Conservation (phyloP, 2,888 invertebrate genomes). For the Microplitis deprimator region DNA sequence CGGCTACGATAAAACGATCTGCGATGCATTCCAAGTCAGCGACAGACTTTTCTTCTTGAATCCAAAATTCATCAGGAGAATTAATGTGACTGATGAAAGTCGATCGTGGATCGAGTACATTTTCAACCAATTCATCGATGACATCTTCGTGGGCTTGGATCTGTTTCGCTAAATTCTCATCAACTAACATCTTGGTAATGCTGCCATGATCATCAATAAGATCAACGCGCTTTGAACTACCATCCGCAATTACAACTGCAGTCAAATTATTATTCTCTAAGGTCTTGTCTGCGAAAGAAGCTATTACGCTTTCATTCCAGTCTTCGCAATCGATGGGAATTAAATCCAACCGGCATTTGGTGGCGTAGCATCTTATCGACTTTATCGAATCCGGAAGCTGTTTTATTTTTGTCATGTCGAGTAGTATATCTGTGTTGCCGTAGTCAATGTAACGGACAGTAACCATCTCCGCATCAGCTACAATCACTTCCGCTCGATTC, state of each 20-base stretch:
- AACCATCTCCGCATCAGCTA: constrained; percentile 82
- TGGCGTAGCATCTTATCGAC: constrained; percentile 74
- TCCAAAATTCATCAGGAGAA: constrained; percentile 81
- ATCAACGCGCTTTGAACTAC: constrained; percentile 66
- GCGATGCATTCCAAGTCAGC: constrained; percentile 77
- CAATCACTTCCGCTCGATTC: constrained; percentile 93
- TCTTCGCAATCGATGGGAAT: constrained; percentile 79
- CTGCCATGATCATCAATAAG: constrained; percentile 66
- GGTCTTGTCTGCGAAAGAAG: constrained; percentile 72
- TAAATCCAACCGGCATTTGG: constrained; percentile 80
- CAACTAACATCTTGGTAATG: constrained; percentile 58
- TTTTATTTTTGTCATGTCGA: constrained; percentile 74
- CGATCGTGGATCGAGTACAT: constrained; percentile 71
- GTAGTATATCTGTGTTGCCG: constrained; percentile 83
- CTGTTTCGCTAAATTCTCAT: constrained; percentile 56
- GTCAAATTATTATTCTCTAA: constrained; percentile 25
- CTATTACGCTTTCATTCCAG: constrained; percentile 76
- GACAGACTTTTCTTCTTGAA: constrained; percentile 79
- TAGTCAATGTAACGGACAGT: constrained; percentile 85
- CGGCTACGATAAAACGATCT: constrained; percentile 74
- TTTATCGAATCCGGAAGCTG: constrained; percentile 76
- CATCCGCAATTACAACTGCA: constrained; percentile 63
- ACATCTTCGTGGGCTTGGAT: constrained; percentile 56
- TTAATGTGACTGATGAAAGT: constrained; percentile 80
- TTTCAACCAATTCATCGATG: constrained; percentile 59